A percentile compares a stretch with the other conserved stretches of the same genome.
phyloP scores from a whole-genome alignment of 92 coral and sea anemone genomes.

The Phenganax marumi region DNA sequence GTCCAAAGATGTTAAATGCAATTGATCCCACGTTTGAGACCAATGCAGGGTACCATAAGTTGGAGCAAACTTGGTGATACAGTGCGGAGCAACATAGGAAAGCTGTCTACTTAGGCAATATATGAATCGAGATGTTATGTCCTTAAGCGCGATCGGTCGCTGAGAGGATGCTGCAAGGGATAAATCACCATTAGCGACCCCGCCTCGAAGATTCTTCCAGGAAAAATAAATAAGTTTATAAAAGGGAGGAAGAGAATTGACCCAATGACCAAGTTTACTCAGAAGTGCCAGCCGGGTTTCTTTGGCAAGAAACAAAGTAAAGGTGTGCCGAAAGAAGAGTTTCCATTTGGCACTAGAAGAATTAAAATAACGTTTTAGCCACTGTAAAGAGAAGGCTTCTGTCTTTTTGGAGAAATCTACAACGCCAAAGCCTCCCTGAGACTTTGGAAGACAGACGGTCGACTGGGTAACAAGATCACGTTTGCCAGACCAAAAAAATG shows the following conservation, averaged over 20 bases:
- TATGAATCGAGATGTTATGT: neutral
- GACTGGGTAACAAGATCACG: no score
- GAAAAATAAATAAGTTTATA: neutral
- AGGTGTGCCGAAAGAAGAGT: no score
- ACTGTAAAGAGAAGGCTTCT: neutral
- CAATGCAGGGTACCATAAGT: constrained; percentile 14
- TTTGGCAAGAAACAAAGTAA: no score
- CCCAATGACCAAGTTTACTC: constrained; percentile 23
- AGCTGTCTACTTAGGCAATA: neutral
- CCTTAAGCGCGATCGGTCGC: constrained; percentile 3
- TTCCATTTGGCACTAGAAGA: neutral
- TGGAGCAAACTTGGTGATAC: constrained; percentile 23
- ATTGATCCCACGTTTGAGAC: constrained; percentile 22
- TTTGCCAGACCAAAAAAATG: constrained; percentile 3
- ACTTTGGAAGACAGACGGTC: no score
- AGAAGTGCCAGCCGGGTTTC: constrained; percentile 35
- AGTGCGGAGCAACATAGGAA: constrained; percentile 8
- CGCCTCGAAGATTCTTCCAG: neutral
- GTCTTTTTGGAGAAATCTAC: neutral
- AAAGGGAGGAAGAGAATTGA: no score
- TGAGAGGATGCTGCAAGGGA: neutral
- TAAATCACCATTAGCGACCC: neutral
- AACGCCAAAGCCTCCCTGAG: no score
- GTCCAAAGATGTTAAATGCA: constrained; percentile 12
- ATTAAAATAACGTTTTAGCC: neutral